Evolutionary conservation across 1,140 invertebrate species (phyloP), one percentile per base, ranked within the genome.

Genomic region (Musca vetustissima): DNA sequence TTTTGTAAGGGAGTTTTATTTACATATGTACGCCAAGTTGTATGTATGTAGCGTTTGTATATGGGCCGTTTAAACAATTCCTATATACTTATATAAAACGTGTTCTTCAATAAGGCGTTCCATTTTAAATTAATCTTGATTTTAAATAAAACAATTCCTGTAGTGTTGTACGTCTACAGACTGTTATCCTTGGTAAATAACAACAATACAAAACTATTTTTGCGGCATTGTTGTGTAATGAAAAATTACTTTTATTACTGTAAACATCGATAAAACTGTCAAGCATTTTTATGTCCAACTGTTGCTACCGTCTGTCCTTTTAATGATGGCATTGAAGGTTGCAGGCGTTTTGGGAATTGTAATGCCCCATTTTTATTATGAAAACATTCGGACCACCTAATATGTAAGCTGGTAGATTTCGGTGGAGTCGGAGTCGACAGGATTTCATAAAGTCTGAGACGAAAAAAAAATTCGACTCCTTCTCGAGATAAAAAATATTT

Each of bases 251-350:
- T 80, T 80, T 80, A 78, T 73, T 78, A 80, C 76, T 77, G 78
- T 80, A 80, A 80, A 80, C 78, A 80, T 65, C 76, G 68, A 74
- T 80, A 75, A 77, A 80, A 80, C 73, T 80, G 78, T 80, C 76
- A 68, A 17, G n/a, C 57, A 61, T 43, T 61, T 14, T 32, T 43
- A 11, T 13, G 36, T 1, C 11, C 36, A 13, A 43, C 36, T 43
- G 6, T 7, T 43, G 36, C 36, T 43, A 43, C 36, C 11, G 36
- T 43, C 36, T 43, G 36, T 43, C 4, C 13, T 28, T 28, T 28
- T 28, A 8, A 28, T 3, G 8, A 8, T 28, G 28, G n/a, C n/a
- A n/a, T n/a, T 28, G 28, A 4, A 28, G 8, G 8, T 28, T 28
- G 28, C 3, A 28, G 28, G 28, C 28, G 28, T 28, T 28, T 28